A percentile compares a stretch with the other conserved stretches of the same genome.
Evolutionary conservation across 2,113 vertebrate species (phyloP).

Genomic region (Thalassarche chlororhynchos): DNA sequence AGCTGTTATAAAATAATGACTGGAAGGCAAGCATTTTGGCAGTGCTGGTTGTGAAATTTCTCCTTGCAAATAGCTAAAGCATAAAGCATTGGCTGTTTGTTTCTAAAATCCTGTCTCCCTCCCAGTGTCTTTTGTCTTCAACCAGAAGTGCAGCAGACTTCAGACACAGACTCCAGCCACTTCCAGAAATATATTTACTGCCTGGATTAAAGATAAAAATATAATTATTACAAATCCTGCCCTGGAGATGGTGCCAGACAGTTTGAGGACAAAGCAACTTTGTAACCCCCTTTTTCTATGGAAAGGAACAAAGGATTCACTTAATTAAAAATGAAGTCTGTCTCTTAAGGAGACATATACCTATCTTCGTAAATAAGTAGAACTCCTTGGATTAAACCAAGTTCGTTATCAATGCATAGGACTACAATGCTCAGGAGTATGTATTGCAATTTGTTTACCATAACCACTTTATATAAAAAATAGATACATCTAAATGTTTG

Average conservation of each 20-base stretch:
- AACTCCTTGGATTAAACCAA: background rate
- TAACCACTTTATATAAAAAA: background rate
- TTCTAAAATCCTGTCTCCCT: background rate
- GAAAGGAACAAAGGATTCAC: background rate
- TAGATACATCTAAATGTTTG: background rate
- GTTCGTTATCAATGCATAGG: background rate
- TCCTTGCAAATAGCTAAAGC: background rate
- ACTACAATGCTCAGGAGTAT: background rate
- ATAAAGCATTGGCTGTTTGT: background rate
- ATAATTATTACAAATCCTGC: background rate
- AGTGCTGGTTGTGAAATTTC: background rate
- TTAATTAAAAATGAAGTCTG: background rate
- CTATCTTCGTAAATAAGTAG: background rate
- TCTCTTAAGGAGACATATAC: background rate
- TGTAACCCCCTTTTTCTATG: background rate
- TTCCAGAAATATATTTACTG: background rate
- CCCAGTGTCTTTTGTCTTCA: background rate
- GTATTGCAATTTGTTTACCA: background rate
- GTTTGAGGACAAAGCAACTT: background rate
- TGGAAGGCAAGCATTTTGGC: background rate
- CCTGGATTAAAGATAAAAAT: background rate
- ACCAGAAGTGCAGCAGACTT: background rate
- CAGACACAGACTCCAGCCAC: background rate
- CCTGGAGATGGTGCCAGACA: background rate
- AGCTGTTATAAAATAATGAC: background rate